Evolutionary conservation across 2,888 invertebrate species (phyloP).

Genomic region (Notodonta dromedarius): DNA sequence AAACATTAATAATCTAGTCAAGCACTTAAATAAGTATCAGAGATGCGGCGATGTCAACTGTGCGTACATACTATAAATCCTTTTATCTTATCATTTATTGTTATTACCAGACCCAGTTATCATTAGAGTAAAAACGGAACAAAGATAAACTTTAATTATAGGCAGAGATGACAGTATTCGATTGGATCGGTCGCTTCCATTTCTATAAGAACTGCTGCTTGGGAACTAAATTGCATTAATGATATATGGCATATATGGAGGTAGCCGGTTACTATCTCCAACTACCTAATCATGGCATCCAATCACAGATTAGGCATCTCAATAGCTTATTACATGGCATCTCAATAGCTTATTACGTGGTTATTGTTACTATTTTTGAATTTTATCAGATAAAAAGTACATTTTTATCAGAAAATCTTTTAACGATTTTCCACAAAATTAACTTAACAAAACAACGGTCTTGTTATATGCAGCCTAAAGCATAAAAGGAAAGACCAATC

Average conservation of each 20-base stretch:
- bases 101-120: constrained; percentile 30
- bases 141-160: background rate
- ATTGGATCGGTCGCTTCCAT: background rate
- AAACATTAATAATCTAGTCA: constrained; percentile 43
- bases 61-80: constrained; percentile 48
- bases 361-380: too few relatives aligned
- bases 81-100: constrained; percentile 51
- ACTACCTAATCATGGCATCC: too few relatives aligned
- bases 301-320: too few relatives aligned
- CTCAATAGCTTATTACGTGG: too few relatives aligned
- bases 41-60: constrained; percentile 46
- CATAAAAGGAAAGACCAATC: background rate
- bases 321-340: too few relatives aligned
- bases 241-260: too few relatives aligned
- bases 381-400: too few relatives aligned
- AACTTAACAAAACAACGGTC: background rate
- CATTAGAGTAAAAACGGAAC: constrained; percentile 1
- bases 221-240: too few relatives aligned
- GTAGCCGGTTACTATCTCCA: too few relatives aligned
- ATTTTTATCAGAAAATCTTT: too few relatives aligned
- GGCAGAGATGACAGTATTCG: background rate
- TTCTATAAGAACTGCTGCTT: background rate
- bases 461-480: background rate
- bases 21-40: constrained; percentile 31
- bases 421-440: too few relatives aligned